Conservation (phyloP, 2,888 invertebrate genomes). For the Synergus umbraculus region DNA sequence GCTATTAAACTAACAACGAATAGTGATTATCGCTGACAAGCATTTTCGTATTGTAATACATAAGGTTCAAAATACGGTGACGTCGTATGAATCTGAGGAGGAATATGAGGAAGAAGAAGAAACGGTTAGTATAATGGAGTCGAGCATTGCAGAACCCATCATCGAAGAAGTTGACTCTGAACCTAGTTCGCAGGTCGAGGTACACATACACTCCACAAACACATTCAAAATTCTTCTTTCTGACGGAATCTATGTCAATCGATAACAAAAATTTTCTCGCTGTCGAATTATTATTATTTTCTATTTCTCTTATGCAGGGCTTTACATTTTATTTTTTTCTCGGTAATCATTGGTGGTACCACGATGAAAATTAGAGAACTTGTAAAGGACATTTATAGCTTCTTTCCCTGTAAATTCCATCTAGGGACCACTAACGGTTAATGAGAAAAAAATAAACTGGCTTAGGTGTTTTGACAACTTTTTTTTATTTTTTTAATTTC, state of each 20-base stretch:
- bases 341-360: no score
- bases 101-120: constrained; percentile 63
- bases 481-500: no score
- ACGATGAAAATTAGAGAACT: no score
- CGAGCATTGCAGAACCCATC: constrained; percentile 66
- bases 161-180: constrained; percentile 67
- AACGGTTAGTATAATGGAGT: constrained; percentile 69
- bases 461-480: no score
- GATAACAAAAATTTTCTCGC: no score
- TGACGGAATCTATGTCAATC: background rate
- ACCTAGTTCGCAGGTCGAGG: constrained; percentile 63
- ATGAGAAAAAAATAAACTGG: no score
- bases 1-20: constrained; percentile 12
- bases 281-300: no score
- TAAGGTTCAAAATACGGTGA: constrained; percentile 48
- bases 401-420: no score
- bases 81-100: constrained; percentile 51
- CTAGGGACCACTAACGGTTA: no score
- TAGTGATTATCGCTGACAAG: constrained; percentile 4
- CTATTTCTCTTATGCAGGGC: no score
- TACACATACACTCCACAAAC: constrained; percentile 61
- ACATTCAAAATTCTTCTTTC: constrained; percentile 7
- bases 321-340: no score
- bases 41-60: constrained; percentile 41
- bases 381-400: no score